Evolutionary conservation across 2,888 invertebrate genomes (phyloP).

Genomic region (Cerastoderma edule): DNA sequence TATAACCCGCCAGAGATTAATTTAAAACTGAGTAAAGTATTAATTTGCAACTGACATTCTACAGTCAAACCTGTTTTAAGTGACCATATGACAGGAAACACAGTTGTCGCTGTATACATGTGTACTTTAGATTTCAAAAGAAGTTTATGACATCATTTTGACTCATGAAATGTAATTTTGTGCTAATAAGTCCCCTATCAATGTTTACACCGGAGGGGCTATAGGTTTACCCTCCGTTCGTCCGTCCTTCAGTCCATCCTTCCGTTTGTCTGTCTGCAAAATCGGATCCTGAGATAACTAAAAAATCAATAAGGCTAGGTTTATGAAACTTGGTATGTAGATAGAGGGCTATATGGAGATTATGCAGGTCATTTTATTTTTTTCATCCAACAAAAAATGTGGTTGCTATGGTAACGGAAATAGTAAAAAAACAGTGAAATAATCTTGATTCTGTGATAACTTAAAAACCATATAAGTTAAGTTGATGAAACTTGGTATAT

Average conservation of each 20-base stretch:
- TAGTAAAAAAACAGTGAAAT: not conserved
- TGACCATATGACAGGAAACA: too few relatives aligned
- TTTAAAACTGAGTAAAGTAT: too few relatives aligned
- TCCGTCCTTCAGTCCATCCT: conserved; percentile 3
- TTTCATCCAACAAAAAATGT: not conserved
- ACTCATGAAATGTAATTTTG: too few relatives aligned
- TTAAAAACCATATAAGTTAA: not conserved
- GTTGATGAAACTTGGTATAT: not conserved
- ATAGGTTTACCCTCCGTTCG: not conserved
- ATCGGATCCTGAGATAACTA: conserved; percentile 2
- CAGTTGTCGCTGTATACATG: too few relatives aligned
- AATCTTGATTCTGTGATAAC: not conserved
- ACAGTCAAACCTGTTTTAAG: too few relatives aligned
- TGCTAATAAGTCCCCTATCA: not conserved
- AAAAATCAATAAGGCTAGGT: not conserved
- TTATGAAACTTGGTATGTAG: conserved; percentile 8
- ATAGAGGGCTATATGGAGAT: conserved; percentile 7
- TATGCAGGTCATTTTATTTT: conserved; percentile 11
- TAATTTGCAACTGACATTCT: too few relatives aligned
- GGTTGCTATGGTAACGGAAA: conserved; percentile 12
- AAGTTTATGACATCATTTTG: too few relatives aligned
- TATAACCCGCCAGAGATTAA: too few relatives aligned
- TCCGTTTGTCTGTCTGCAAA: too few relatives aligned
- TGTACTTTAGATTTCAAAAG: too few relatives aligned
- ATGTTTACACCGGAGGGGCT: not conserved